A percentile compares a stretch with the other conserved stretches of the same genome.
phyloP scores from a whole-genome alignment of 64 coral and sea anemone genomes.

The Hydrozoanthus tunicans region DNA sequence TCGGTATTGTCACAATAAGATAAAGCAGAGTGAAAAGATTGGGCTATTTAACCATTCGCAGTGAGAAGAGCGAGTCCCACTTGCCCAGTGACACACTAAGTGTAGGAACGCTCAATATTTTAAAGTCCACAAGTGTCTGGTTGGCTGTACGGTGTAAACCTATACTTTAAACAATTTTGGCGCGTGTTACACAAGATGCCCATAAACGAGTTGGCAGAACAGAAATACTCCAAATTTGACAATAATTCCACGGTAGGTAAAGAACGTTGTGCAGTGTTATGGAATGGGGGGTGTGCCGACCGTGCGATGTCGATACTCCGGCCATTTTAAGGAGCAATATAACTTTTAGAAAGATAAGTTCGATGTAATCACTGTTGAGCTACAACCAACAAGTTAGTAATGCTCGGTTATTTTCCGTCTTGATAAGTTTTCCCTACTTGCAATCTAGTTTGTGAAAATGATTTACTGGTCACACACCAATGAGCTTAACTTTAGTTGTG shows the following conservation, averaged over 20 bases:
- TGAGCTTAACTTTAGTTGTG: neutral
- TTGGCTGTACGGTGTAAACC: neutral
- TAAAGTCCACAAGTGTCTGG: neutral
- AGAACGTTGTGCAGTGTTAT: neutral
- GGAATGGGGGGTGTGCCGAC: neutral
- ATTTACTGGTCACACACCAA: neutral
- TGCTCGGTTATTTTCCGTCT: neutral
- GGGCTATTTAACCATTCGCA: conserved; percentile 36
- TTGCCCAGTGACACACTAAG: neutral
- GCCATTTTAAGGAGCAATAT: neutral
- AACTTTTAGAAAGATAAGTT: neutral
- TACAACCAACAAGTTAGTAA: neutral
- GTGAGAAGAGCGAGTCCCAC: neutral
- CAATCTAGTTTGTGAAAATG: neutral
- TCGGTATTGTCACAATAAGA: conserved; percentile 3
- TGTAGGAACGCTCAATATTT: neutral
- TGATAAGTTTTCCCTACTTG: neutral
- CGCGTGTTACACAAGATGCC: conserved; percentile 23
- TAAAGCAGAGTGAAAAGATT: conserved; percentile 19
- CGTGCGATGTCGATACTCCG: neutral
- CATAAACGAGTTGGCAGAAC: neutral
- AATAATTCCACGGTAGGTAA: conserved; percentile 9
- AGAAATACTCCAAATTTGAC: neutral
- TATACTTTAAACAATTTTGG: neutral
- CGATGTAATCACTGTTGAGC: neutral